Conservation (phyloP, 2,888 invertebrate genomes). For the Agrochola lota region DNA sequence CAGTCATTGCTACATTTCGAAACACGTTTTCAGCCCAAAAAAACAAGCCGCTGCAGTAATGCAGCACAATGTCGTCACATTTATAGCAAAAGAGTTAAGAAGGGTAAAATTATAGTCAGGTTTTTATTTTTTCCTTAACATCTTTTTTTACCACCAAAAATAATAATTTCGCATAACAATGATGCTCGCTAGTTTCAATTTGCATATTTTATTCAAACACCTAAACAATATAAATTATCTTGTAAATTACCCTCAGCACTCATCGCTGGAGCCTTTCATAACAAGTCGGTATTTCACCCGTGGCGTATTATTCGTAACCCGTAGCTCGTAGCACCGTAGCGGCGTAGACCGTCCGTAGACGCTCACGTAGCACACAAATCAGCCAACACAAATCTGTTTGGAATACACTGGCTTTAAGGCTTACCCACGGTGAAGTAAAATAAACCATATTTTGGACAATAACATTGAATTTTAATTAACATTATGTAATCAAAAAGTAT, state of each 20-base stretch:
- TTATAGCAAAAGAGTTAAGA: no score
- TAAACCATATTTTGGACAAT: not conserved
- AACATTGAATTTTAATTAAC: no score
- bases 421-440: conserved; percentile 2
- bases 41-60: no score
- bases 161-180: no score
- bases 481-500: not conserved
- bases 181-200: no score
- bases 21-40: no score
- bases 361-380: conserved; percentile 66
- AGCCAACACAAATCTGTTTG: conserved; percentile 57
- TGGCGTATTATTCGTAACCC: conserved; percentile 41
- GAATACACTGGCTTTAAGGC: conserved; percentile 45
- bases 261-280: conserved; percentile 54
- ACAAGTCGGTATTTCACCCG: conserved; percentile 46
- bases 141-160: no score
- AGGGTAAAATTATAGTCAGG: no score
- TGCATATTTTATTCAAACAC: not conserved
- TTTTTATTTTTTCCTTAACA: no score
- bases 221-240: conserved; percentile 15
- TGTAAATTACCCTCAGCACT: conserved; percentile 38
- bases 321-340: conserved; percentile 59
- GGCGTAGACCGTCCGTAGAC: conserved; percentile 66
- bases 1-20: no score
- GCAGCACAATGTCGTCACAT: no score